These are phyloP conservation scores for Rhyacophila evoluta DNA, from an alignment of 2,888 invertebrate species.

Conservation along the genomic window DNA sequence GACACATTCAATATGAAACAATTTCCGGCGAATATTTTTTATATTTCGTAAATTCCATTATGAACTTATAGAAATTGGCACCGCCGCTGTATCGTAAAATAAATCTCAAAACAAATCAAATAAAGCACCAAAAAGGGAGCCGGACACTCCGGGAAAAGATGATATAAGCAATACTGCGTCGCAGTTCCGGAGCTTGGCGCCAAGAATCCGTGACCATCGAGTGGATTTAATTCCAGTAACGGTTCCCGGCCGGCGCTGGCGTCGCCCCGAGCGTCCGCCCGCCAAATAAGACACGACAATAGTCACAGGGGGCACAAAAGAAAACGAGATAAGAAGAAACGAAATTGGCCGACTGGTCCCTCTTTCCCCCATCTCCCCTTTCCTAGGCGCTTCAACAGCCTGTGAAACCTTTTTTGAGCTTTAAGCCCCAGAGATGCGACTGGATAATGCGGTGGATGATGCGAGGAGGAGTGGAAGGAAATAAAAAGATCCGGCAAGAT, in stretches of 20 bases:
- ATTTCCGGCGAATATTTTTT: not conserved
- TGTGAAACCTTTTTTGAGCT: conserved; percentile 49
- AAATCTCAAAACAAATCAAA: conserved; percentile 11
- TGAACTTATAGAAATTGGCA: not conserved
- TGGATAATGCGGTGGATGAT: conserved; percentile 39
- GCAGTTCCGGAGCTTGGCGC: conserved; percentile 1
- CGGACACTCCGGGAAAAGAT: conserved; percentile 4
- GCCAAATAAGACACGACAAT: conserved; percentile 41
- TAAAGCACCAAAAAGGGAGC: not conserved
- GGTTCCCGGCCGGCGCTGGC: conserved; percentile 37
- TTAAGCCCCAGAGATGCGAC: conserved; percentile 43
- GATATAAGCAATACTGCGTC: not conserved
- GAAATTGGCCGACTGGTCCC: conserved; percentile 45
- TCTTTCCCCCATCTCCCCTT: conserved; percentile 26
- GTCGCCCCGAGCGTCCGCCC: conserved; percentile 33
- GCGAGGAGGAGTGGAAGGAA: conserved; percentile 4
- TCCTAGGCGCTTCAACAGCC: conserved; percentile 35
- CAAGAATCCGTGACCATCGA: conserved; percentile 46
- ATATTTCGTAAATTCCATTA: not conserved
- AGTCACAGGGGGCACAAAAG: conserved; percentile 28
- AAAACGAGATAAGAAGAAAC: conserved; percentile 50
- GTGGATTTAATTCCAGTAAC: conserved; percentile 53
- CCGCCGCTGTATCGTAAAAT: not conserved
- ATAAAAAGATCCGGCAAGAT: conserved; percentile 17
- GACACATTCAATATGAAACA: too few relatives aligned